These are phyloP conservation scores for Botia kubotai DNA, from an alignment of 2,797 vertebrate genomes.

Conservation along the genomic window DNA sequence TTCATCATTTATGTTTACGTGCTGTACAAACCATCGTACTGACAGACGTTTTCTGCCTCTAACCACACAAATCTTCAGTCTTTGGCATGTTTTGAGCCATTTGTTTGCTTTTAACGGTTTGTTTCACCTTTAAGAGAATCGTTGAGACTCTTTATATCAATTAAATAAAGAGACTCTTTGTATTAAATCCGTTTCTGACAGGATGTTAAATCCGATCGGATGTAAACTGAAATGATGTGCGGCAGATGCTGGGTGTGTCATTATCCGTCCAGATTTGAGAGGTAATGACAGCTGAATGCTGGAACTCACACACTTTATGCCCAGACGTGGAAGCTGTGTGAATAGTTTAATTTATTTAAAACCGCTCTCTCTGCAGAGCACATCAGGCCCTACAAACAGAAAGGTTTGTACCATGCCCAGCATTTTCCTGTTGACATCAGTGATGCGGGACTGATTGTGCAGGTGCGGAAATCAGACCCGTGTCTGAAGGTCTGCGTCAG, in stretches of 20 bases:
- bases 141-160: background rate
- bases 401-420: background rate
- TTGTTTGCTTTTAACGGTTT: background rate
- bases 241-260: constrained; percentile 29
- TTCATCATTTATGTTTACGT: too few relatives aligned
- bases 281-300: constrained; percentile 21
- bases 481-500: constrained; percentile 26
- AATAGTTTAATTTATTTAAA: background rate
- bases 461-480: background rate
- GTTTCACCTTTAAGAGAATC: background rate
- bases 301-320: background rate
- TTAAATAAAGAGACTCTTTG: constrained; percentile 2
- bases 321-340: background rate
- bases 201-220: constrained; percentile 22
- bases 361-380: background rate
- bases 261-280: constrained; percentile 31
- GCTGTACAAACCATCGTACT: too few relatives aligned
- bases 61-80: too few relatives aligned
- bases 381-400: background rate
- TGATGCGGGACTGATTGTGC: constrained; percentile 60
- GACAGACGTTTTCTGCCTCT: too few relatives aligned
- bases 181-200: background rate
- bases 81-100: background rate
- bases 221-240: constrained; percentile 22
- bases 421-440: constrained; percentile 14